A percentile compares a stretch with the other conserved stretches of the same genome.
Conservation (phyloP, 2,797 vertebrate genomes). For the Babyrousa celebensis region DNA sequence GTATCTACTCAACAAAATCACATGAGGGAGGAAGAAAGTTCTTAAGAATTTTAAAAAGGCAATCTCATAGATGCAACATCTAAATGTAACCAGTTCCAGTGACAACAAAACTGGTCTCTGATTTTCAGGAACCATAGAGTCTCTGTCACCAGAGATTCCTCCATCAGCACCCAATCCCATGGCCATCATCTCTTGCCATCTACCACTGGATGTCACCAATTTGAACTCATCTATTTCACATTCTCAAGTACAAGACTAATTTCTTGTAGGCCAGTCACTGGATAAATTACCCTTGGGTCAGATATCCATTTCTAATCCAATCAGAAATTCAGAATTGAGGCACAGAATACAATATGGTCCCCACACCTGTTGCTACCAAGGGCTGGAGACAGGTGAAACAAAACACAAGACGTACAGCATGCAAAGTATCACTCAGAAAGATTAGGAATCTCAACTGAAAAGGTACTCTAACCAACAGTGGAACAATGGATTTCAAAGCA, state of each 20-base stretch:
- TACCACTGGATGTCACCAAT: not conserved
- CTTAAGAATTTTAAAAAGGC: not conserved
- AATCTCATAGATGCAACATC: not conserved
- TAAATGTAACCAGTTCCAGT: not conserved
- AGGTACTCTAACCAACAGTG: not conserved
- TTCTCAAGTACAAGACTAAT: not conserved
- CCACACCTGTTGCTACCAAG: not conserved
- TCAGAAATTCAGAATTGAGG: not conserved
- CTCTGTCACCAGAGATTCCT: not conserved
- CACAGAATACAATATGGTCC: not conserved
- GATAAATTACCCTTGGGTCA: not conserved
- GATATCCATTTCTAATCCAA: not conserved
- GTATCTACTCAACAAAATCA: constrained; percentile 12
- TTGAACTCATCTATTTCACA: not conserved
- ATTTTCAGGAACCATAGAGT: not conserved
- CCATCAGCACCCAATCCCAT: not conserved
- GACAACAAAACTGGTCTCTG: not conserved
- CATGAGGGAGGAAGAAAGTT: not conserved
- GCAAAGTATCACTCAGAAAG: not conserved
- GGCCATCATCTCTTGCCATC: fast-evolving
- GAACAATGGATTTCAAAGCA: not conserved
- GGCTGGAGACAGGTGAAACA: not conserved
- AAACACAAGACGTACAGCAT: not conserved
- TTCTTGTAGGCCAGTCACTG: not conserved
- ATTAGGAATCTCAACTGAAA: not conserved